Base-by-base conservation (phyloP, 2,888 invertebrate species). In the Apamea crenata region DNA sequence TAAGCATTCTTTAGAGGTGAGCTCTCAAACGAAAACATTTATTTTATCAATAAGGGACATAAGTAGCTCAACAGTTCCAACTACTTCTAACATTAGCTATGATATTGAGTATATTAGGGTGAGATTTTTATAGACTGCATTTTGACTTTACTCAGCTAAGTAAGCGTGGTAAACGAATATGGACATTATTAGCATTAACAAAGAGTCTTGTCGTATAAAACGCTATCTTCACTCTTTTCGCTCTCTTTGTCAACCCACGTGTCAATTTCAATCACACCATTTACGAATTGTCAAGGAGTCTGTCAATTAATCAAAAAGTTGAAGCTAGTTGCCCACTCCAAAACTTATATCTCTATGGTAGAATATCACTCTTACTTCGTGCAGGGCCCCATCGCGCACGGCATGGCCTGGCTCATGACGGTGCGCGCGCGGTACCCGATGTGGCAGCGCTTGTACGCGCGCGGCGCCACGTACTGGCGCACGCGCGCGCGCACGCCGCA, bases 401-500 rank as follows among this genome's bases (percentile, higher is more conserved):
- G 96, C 91, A 95, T 94, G 86, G 94, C 97, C 93, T 94, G 97
- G 92, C 92, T 97, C 92, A 95, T 87, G 56, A 94, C 87, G 29
- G 96, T 95, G 74, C 96, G 88, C 2, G 95, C 94, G 7, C 95
- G 94, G 90, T 90, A 95, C 5, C 96, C 95, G 59, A 96, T 92
- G 92, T 97, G 97, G 90, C 98, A 98, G 75, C 97, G 97, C 91
- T 98, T 98, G 82, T 96, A 97, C 0, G 98, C 98, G 71, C 97
- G 97, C 82, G 97, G 96, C 75, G 94, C 97, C 65, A 97, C 93
- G 94, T 98, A 98, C 88, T 97, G 97, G 0, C 99, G 96, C 18
- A 98, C 97, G 78, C 98, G 97, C 0, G 98, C 98, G 83, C 98
- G 97, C n/a, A 97, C 97, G 0, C 98, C 97, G 59, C 97, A 98